Evolutionary conservation across 2,113 vertebrate species (phyloP).

Genomic region (Tragelaphus buxtoni): DNA sequence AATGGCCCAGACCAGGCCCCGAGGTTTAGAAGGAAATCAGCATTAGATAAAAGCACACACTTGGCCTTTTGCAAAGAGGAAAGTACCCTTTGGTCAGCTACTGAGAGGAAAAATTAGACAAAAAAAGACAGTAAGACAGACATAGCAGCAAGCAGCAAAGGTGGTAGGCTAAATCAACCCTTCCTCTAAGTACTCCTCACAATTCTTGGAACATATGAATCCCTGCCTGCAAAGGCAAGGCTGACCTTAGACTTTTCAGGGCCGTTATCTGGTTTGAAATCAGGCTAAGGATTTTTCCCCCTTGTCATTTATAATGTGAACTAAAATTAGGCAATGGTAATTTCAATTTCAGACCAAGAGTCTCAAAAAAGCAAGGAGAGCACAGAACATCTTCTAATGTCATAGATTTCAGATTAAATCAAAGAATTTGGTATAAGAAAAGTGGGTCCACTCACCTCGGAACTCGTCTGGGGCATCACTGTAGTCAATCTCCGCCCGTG

Average conservation of each 20-base stretch:
- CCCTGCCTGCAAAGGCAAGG: background rate
- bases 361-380: background rate
- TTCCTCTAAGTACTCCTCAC: background rate
- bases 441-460: constrained; percentile 81
- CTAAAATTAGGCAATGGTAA: background rate
- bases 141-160: background rate
- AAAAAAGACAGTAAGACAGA: background rate
- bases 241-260: background rate
- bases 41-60: rapidly evolving
- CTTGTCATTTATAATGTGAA: background rate
- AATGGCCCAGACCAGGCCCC: background rate
- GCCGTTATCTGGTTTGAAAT: background rate
- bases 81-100: background rate
- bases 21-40: background rate
- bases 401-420: too few species aligned
- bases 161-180: background rate
- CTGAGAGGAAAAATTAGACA: background rate
- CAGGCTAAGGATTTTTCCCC: background rate
- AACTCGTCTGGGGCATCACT: constrained; percentile 98
- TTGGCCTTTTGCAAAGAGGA: background rate
- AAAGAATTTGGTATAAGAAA: rapidly evolving
- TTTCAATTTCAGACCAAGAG: background rate
- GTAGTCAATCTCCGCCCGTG: constrained; percentile 98
- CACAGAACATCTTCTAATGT: background rate
- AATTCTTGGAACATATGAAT: background rate